A percentile compares a stretch with the other conserved stretches of the same genome.
Evolutionary conservation across 2,888 invertebrate species (phyloP).

Genomic region (Eucriotettix oculatus): DNA sequence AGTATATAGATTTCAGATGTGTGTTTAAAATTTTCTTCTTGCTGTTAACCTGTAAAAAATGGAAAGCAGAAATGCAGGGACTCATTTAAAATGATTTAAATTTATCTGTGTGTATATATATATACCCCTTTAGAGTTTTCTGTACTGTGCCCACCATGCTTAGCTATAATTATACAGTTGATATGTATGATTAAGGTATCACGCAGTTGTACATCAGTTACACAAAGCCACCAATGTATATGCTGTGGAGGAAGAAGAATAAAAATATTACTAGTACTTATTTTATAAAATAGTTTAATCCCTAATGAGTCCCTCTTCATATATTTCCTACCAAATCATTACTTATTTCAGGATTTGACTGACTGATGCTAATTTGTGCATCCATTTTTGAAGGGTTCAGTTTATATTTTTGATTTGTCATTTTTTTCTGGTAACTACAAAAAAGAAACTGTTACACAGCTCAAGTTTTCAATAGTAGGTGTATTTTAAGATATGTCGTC

Average conservation of each 20-base stretch:
- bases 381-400: no score
- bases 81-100: constrained; percentile 4
- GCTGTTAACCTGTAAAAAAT: constrained; percentile 10
- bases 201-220: constrained; percentile 2
- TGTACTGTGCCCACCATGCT: constrained; percentile 6
- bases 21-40: constrained; percentile 8
- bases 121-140: constrained; percentile 7
- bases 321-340: no score
- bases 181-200: constrained; percentile 6
- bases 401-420: no score
- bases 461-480: no score
- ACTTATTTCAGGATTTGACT: no score
- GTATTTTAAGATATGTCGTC: no score
- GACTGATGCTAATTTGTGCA: no score
- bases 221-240: constrained; percentile 10
- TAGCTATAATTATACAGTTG: constrained; percentile 5
- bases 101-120: constrained; percentile 9
- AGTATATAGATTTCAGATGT: constrained; percentile 6
- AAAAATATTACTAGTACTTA: background rate
- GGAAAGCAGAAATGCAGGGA: constrained; percentile 12
- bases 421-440: no score
- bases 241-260: constrained; percentile 9
- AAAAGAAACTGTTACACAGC: no score
- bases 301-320: no score
- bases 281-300: no score